A percentile compares a stretch with the other conserved stretches of the same genome.
Evolutionary conservation across 2,113 vertebrate species (phyloP).

Genomic region (Eidolon helvum): DNA sequence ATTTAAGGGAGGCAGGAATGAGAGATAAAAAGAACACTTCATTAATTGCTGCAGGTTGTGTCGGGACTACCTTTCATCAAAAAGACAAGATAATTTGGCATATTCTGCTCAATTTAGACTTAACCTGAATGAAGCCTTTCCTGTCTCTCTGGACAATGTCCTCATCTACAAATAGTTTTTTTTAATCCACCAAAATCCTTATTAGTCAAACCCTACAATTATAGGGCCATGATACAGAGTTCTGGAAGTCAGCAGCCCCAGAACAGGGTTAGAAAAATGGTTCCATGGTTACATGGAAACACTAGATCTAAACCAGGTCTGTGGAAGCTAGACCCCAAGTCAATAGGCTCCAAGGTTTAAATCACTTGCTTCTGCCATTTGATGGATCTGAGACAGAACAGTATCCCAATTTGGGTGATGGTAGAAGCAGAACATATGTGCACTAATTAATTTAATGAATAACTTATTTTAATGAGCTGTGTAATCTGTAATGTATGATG

Average conservation of each 20-base stretch:
- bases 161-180: background rate
- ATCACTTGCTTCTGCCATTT: background rate
- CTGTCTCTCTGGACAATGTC: background rate
- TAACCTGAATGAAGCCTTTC: conserved; percentile 9
- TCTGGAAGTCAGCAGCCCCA: background rate
- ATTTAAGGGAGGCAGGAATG: background rate
- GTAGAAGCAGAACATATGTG: background rate
- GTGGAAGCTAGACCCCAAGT: background rate
- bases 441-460: background rate
- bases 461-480: background rate
- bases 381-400: background rate
- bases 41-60: background rate
- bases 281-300: background rate
- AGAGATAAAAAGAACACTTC: background rate
- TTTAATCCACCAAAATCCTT: background rate
- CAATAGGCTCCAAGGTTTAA: background rate
- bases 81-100: background rate
- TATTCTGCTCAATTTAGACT: background rate
- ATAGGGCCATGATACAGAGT: background rate
- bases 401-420: background rate
- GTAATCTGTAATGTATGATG: background rate
- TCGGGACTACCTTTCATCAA: background rate
- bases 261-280: background rate
- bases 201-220: background rate
- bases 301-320: background rate